Base-by-base conservation (phyloP, 2,113 vertebrate species). In the Leptobrachium ailaonicum region DNA sequence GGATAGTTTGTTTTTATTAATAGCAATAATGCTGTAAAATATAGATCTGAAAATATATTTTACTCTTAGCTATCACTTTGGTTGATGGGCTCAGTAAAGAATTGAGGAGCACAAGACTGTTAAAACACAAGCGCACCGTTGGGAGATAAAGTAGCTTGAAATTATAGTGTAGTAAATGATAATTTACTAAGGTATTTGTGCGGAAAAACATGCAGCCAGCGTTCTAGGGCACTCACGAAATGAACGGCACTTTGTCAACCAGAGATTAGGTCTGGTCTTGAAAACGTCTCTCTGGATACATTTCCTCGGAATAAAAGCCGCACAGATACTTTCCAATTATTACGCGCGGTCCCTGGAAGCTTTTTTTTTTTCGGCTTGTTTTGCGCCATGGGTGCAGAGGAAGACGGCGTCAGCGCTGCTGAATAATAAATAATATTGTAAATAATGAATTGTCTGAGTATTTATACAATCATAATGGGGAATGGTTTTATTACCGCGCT, bases 21-120 rank as follows among this genome's bases (percentile, higher is more conserved):
- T 45, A 81, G 40, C 6, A 83, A 40, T 73, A 79, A 73, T 0
- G 0, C 4, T 77, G 47, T 80, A 79, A 83, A 80, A 82, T 76
- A 3, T 80, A 14, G 60, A 8, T 60, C 56, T 3, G 56, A 60
- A 60, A 14, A 60, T 60, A 60, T 60, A 60, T 60, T 60, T 60
- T 60, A 60, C 79, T 60, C 84, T 85, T 83, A 82, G 12, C 20
- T 54, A 81, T 58, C 54, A 9, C n/a, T 83, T 85, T 45, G 70
- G 32, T 77, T 82, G 83, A 83, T 71, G 56, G 82, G 75, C 50
- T 45, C 64, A 54, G 70, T 82, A 86, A 86, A 86, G 14, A 81
- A 42, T 6, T 1, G 1, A 0, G 0, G 69, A 60, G 56, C 56
- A 60, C 56, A 60, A 60, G 56, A 60, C 56, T 60, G 56, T 60